Conservation (phyloP, 2,113 vertebrate species). For the Recurvirostra avosetta region DNA sequence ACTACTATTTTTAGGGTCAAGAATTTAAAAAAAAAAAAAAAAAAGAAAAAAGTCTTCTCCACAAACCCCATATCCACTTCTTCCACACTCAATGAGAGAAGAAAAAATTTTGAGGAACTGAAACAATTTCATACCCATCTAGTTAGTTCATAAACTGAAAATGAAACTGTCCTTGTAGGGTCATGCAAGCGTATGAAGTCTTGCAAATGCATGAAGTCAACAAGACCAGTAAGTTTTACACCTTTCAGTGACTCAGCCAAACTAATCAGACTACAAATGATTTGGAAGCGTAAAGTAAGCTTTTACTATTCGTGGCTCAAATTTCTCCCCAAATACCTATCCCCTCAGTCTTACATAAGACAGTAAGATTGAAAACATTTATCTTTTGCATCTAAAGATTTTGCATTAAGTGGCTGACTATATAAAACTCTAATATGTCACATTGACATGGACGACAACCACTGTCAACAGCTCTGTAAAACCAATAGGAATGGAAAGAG, state of each 20-base stretch:
- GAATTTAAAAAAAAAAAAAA: background rate
- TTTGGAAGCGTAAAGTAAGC: background rate
- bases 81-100: background rate
- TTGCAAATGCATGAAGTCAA: background rate
- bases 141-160: background rate
- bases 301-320: background rate
- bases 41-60: background rate
- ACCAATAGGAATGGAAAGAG: background rate
- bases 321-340: background rate
- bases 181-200: background rate
- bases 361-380: background rate
- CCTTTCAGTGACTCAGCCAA: background rate
- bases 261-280: background rate
- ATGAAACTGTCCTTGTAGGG: background rate
- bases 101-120: background rate
- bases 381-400: background rate
- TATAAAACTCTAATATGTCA: background rate
- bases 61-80: background rate
- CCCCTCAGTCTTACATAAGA: background rate
- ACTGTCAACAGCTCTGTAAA: background rate
- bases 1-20: background rate
- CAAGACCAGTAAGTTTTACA: background rate
- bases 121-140: background rate
- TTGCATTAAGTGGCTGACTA: background rate
- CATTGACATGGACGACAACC: background rate